A percentile compares a stretch with the other conserved stretches of the same genome.
phyloP scores from a whole-genome alignment of 2,113 vertebrate species.

The Aphelocoma coerulescens region DNA sequence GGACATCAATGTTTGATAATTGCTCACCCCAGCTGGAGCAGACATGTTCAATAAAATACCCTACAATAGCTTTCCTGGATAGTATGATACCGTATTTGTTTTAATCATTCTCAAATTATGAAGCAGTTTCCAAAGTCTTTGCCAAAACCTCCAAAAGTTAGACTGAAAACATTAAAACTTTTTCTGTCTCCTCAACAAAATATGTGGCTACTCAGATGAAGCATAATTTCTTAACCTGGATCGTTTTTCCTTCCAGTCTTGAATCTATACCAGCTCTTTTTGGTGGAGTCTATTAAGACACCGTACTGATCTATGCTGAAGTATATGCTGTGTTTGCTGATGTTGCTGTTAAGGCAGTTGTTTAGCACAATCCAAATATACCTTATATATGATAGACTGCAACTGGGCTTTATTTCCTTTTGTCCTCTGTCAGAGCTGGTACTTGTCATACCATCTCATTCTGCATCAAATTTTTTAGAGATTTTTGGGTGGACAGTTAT shows the following conservation, averaged over 20 bases:
- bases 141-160: background rate
- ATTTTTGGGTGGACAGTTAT: background rate
- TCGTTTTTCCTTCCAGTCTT: background rate
- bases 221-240: background rate
- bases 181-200: background rate
- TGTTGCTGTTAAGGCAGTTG: background rate
- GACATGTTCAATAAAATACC: background rate
- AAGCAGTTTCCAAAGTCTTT: background rate
- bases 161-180: background rate
- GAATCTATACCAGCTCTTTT: background rate
- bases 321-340: background rate
- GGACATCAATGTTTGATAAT: background rate
- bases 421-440: background rate
- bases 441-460: background rate
- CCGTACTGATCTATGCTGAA: background rate
- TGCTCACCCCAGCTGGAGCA: background rate
- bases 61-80: background rate
- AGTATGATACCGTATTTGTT: background rate
- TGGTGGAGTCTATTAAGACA: background rate
- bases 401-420: background rate
- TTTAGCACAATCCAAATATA: background rate
- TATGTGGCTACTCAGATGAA: background rate
- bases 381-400: background rate
- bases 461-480: background rate
- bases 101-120: background rate